These are phyloP conservation scores for Ginglymostoma cirratum DNA, from an alignment of 2,113 vertebrate genomes.

Conservation along the genomic window DNA sequence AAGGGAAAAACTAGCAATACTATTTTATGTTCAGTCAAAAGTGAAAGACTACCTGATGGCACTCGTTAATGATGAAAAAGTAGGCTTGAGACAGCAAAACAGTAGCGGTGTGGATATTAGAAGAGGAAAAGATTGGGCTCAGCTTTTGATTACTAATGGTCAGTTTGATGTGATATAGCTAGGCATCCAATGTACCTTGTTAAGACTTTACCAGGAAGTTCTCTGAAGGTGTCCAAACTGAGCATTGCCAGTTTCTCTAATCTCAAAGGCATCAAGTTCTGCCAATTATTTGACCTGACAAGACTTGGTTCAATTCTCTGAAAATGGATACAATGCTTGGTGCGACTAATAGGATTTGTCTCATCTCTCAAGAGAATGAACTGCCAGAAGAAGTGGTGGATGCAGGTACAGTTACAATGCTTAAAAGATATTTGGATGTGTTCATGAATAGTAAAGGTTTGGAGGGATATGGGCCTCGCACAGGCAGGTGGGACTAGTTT, in stretches of 20 bases:
- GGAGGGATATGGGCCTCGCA: too few species aligned
- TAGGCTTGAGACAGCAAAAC: background rate
- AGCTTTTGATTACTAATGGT: background rate
- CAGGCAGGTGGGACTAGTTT: too few species aligned
- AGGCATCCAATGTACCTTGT: background rate
- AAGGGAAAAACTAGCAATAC: background rate
- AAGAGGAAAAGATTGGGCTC: background rate
- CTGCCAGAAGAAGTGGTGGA: too few species aligned
- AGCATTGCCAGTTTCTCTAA: background rate
- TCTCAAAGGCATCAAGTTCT: background rate
- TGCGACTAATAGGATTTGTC: background rate
- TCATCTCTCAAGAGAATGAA: background rate
- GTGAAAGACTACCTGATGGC: background rate
- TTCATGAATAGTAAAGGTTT: too few species aligned
- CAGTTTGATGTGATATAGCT: background rate
- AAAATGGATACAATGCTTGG: background rate
- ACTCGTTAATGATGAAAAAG: background rate
- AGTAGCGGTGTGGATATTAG: background rate
- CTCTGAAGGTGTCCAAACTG: background rate
- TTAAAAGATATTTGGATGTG: too few species aligned
- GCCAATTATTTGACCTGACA: background rate
- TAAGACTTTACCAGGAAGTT: background rate
- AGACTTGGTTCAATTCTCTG: background rate
- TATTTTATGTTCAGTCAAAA: background rate
- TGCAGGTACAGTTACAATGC: too few species aligned